phyloP scores from a whole-genome alignment of 2,797 vertebrate species.

The Parotocinclus haroldoi region DNA sequence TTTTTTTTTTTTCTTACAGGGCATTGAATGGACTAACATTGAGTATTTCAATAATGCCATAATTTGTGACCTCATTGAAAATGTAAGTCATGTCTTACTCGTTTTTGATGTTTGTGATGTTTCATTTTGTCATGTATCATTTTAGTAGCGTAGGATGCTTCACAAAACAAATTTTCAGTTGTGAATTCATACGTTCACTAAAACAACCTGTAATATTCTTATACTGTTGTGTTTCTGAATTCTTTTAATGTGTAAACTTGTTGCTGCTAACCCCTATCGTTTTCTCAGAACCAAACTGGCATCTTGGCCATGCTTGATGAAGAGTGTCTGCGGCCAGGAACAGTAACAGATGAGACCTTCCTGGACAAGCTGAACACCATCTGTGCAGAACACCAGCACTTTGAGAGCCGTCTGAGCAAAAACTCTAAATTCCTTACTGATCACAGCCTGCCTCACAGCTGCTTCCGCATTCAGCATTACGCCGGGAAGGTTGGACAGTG shows the following conservation, averaged over 20 bases:
- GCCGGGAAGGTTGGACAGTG: conserved; percentile 87
- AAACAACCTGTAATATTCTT: not conserved
- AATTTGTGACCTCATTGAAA: conserved; percentile 98
- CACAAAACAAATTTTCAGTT: no score
- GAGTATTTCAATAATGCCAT: conserved; percentile 98
- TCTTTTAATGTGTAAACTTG: not conserved
- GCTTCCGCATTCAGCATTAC: conserved; percentile 97
- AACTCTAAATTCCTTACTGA: conserved; percentile 92
- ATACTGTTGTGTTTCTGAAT: not conserved
- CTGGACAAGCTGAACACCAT: conserved; percentile 94
- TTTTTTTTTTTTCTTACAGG: conserved; percentile 68
- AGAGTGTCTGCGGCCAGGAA: conserved; percentile 92
- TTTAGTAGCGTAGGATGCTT: no score
- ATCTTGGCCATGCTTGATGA: conserved; percentile 98
- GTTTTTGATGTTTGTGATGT: no score
- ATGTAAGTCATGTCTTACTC: conserved; percentile 78
- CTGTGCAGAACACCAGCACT: conserved; percentile 94
- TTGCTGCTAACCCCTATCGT: conserved; percentile 5
- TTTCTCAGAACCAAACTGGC: conserved; percentile 86
- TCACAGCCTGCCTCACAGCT: conserved; percentile 93
- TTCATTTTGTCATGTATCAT: no score
- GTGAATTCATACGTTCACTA: no score
- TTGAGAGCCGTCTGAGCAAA: conserved; percentile 95
- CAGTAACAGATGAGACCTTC: conserved; percentile 94
- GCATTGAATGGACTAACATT: conserved; percentile 97